Evolutionary conservation across 2,797 vertebrate species (phyloP).

Genomic region (Anomalospiza imberbis): DNA sequence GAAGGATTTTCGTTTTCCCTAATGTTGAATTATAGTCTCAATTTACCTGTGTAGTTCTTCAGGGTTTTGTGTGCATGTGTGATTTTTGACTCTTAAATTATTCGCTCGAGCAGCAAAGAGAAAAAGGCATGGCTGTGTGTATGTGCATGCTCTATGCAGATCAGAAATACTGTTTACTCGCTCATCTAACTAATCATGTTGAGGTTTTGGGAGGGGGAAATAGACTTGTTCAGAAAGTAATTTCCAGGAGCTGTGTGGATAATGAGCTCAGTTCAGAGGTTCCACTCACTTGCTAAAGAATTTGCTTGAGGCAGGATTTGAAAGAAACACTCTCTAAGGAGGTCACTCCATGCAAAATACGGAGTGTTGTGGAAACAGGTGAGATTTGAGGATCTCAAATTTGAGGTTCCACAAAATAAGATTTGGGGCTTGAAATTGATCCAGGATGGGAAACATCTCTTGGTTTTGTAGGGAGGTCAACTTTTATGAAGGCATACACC

Average conservation of each 20-base stretch:
- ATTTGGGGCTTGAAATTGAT: not conserved
- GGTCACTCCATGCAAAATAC: not conserved
- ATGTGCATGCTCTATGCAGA: not conserved
- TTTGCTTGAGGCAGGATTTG: not conserved
- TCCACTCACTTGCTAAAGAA: not conserved
- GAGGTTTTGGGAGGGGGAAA: not conserved
- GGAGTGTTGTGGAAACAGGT: not conserved
- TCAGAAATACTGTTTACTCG: not conserved
- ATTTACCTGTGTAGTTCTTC: not conserved
- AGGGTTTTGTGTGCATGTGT: not conserved
- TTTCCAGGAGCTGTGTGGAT: not conserved
- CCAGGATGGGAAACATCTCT: not conserved
- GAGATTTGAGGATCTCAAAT: not conserved
- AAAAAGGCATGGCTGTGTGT: not conserved
- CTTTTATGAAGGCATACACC: not conserved
- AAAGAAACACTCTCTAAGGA: not conserved
- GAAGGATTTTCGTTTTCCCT: not conserved
- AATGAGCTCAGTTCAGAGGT: not conserved
- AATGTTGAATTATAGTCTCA: not conserved
- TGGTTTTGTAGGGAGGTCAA: not conserved
- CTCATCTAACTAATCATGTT: not conserved
- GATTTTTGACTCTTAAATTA: not conserved
- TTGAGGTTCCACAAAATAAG: not conserved
- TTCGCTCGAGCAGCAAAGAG: rapidly evolving
- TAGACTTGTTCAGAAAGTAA: not conserved